These are phyloP conservation scores for Tadarida brasiliensis DNA, from an alignment of 2,797 vertebrate genomes.

Conservation along the genomic window DNA sequence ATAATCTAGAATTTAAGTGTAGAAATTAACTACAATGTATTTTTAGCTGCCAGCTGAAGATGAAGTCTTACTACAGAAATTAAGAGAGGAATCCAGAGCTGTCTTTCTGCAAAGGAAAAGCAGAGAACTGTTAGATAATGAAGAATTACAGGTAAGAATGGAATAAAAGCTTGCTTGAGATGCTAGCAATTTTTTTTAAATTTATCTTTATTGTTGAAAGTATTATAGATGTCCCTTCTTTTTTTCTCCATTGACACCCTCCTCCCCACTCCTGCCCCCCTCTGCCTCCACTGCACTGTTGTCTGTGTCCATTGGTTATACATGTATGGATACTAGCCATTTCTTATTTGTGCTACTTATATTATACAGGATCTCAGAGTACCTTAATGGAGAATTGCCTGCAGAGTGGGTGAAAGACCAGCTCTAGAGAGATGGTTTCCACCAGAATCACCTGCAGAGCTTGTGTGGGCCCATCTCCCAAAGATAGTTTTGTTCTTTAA, in stretches of 20 bases:
- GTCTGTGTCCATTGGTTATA: too few relatives aligned
- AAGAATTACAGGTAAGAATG: conserved; percentile 95
- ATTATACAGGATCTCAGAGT: background rate
- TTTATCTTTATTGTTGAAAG: too few relatives aligned
- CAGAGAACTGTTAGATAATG: conserved; percentile 97
- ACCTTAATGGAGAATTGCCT: background rate
- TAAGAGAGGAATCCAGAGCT: conserved; percentile 98
- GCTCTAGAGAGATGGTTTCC: background rate
- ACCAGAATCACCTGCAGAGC: background rate
- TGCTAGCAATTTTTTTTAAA: too few relatives aligned
- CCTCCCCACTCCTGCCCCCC: too few relatives aligned
- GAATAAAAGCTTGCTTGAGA: conserved; percentile 36
- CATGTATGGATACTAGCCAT: background rate
- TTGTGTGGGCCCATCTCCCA: background rate
- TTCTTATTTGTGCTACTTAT: background rate
- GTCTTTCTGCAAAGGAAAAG: conserved; percentile 99
- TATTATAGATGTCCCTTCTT: too few relatives aligned
- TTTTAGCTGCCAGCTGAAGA: conserved; percentile 97
- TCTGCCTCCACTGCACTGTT: too few relatives aligned
- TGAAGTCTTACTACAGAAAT: conserved; percentile 97
- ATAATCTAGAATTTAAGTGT: conserved; percentile 21
- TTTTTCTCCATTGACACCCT: too few relatives aligned
- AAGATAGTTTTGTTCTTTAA: background rate
- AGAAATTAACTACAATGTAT: conserved; percentile 64
- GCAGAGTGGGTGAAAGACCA: background rate